A percentile compares a stretch with the other conserved stretches of the same genome.
These are phyloP conservation scores for Diadromus collaris DNA, from an alignment of 2,888 invertebrate genomes.

Conservation along the genomic window DNA sequence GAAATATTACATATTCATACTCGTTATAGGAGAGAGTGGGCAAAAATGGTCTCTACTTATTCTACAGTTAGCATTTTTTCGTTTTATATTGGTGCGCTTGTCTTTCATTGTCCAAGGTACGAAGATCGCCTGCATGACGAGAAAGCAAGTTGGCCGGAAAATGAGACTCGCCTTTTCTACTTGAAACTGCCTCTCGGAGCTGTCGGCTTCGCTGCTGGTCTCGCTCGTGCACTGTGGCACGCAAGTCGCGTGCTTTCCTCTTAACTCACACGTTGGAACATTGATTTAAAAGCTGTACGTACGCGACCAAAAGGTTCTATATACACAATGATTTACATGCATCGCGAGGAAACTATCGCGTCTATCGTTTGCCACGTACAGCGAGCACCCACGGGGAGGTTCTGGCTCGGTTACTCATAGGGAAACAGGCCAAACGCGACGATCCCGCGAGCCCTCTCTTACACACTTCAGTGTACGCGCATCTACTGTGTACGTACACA, in stretches of 20 bases:
- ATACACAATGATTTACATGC: constrained; percentile 35
- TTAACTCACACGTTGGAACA: constrained; percentile 47
- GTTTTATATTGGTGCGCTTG: neutral
- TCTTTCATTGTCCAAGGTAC: neutral
- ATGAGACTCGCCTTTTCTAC: neutral
- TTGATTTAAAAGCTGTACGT: constrained; percentile 55
- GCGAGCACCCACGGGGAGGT: constrained; percentile 23
- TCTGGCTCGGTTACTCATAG: constrained; percentile 25
- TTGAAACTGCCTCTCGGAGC: neutral
- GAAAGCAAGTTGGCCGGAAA: neutral
- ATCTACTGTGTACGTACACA: neutral
- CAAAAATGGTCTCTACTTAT: neutral
- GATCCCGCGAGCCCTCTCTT: constrained; percentile 18
- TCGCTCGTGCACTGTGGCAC: constrained; percentile 3
- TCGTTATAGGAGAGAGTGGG: neutral
- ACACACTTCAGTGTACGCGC: constrained; percentile 1
- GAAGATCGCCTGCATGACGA: neutral
- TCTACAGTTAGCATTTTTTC: neutral
- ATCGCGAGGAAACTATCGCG: constrained; percentile 39
- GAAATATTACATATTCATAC: neutral
- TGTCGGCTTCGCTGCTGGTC: neutral
- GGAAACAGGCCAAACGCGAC: constrained; percentile 39
- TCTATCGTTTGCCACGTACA: constrained; percentile 34
- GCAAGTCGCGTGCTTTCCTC: constrained; percentile 33
- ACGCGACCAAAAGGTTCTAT: neutral